phyloP scores from a whole-genome alignment of 2,888 invertebrate genomes.

The Archaeoteleia sp. region DNA sequence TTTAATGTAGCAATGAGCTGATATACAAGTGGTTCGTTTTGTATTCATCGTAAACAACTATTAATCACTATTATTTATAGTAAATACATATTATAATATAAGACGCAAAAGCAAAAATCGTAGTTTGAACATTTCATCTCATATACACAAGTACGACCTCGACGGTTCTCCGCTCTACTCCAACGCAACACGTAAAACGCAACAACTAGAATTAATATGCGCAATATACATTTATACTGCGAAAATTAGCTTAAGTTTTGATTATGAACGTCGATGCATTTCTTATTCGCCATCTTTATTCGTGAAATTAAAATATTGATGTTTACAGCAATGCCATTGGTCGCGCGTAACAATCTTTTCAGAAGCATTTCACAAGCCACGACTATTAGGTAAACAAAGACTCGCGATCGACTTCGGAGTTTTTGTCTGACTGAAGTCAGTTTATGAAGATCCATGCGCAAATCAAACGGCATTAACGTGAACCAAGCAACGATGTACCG shows the following conservation, averaged over 20 bases:
- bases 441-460: no score
- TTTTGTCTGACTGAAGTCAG: no score
- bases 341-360: no score
- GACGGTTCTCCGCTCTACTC: conserved; percentile 37
- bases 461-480: no score
- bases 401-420: no score
- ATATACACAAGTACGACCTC: conserved; percentile 49
- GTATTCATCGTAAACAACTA: conserved; percentile 71
- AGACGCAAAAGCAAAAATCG: conserved; percentile 68
- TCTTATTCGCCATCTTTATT: conserved; percentile 27
- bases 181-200: conserved; percentile 38
- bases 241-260: conserved; percentile 39
- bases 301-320: conserved; percentile 25
- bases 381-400: no score
- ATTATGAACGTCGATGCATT: conserved; percentile 41
- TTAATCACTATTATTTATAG: conserved; percentile 67
- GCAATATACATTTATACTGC: conserved; percentile 32
- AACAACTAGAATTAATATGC: conserved; percentile 34
- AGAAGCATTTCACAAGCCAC: no score
- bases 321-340: conserved; percentile 21
- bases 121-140: conserved; percentile 56
- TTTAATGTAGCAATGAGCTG: conserved; percentile 70
- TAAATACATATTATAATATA: conserved; percentile 67
- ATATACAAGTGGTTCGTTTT: conserved; percentile 70
- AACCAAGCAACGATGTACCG: no score